Evolutionary conservation across 1,140 invertebrate genomes (phyloP).

Genomic region (Trichonephila clavata): DNA sequence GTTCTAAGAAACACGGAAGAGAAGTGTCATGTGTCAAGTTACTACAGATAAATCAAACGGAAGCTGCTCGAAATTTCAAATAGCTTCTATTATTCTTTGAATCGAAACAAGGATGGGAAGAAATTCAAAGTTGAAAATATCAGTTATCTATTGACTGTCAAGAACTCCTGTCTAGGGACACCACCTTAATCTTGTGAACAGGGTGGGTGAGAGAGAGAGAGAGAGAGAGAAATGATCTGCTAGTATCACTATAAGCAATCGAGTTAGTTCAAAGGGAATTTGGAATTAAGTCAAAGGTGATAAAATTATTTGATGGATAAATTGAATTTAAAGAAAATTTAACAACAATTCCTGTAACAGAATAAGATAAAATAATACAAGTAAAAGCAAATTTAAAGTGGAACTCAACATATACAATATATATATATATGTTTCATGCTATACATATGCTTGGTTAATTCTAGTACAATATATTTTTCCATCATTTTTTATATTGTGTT

Average conservation of each 20-base stretch:
- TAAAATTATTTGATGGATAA: not conserved
- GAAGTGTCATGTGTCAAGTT: slow-evolving; percentile 30
- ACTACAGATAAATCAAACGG: slow-evolving; percentile 30
- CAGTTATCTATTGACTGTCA: slow-evolving; percentile 56
- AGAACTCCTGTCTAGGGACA: slow-evolving; percentile 22
- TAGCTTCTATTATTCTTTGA: not conserved
- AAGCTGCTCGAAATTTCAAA: slow-evolving; percentile 14
- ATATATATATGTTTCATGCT: too few species aligned
- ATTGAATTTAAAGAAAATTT: too few species aligned
- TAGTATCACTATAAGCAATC: not conserved
- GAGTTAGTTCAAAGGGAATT: not conserved
- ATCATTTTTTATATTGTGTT: too few species aligned
- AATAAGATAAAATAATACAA: too few species aligned
- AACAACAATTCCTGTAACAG: too few species aligned
- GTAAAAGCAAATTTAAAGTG: too few species aligned
- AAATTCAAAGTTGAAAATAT: slow-evolving; percentile 14
- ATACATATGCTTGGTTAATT: too few species aligned
- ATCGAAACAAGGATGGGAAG: slow-evolving; percentile 11
- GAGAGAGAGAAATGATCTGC: slow-evolving; percentile 52
- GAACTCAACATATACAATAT: too few species aligned
- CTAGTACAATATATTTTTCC: too few species aligned
- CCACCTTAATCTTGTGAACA: slow-evolving; percentile 50
- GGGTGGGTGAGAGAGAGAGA: not conserved
- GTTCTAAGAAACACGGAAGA: not conserved
- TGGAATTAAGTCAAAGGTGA: not conserved